phyloP scores from a whole-genome alignment of 2,797 vertebrate species.

The Pipistrellus kuhlii region DNA sequence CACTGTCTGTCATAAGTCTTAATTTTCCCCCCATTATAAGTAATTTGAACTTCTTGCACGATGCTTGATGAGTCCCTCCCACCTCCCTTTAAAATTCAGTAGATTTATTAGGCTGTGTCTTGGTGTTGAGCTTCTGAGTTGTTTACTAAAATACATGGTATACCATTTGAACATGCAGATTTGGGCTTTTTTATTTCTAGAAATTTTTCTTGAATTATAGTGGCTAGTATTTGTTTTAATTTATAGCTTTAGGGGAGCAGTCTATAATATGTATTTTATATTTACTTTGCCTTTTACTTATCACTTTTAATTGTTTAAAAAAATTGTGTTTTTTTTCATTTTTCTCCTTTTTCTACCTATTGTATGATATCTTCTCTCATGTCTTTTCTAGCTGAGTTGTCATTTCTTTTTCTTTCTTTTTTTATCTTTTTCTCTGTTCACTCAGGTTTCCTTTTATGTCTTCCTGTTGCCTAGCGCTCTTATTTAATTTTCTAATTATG shows the following conservation, averaged over 20 bases:
- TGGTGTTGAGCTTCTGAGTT: background rate
- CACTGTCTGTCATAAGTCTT: background rate
- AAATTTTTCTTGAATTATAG: background rate
- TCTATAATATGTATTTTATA: background rate
- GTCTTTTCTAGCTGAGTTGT: background rate
- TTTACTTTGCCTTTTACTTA: background rate
- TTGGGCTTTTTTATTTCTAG: background rate
- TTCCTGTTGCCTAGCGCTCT: background rate
- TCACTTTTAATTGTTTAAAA: background rate
- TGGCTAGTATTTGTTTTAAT: conserved; percentile 27
- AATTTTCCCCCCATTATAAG: background rate
- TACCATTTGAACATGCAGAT: background rate
- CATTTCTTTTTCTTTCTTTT: conserved; percentile 18
- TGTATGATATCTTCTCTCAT: background rate
- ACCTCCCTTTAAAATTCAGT: background rate
- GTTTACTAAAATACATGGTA: background rate
- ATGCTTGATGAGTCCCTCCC: background rate
- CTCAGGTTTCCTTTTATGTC: background rate
- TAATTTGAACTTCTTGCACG: background rate
- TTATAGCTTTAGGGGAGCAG: background rate
- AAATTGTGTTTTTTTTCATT: background rate
- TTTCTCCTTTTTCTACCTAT: background rate
- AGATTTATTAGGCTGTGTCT: background rate
- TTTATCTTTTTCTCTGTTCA: background rate
- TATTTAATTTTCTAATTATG: background rate